These are phyloP conservation scores for Albula glossodonta DNA, from an alignment of 2,113 vertebrate species.

Conservation along the genomic window DNA sequence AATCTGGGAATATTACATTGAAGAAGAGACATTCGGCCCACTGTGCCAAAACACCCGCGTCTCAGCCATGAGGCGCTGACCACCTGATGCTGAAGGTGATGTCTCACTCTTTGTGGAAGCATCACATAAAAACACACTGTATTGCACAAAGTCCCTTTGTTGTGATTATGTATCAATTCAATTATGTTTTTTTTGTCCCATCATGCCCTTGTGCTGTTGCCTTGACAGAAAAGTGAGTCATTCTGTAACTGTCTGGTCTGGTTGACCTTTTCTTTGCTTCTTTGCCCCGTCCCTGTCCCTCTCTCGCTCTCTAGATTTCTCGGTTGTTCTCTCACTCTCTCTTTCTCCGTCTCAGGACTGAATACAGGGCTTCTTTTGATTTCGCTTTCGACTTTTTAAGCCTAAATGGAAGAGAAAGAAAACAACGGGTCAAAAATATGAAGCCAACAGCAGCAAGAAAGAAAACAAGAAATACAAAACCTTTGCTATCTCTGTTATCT, in stretches of 20 bases:
- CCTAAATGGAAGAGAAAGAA: conserved; percentile 44
- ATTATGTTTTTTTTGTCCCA: not conserved
- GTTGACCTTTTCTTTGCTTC: conserved; percentile 26
- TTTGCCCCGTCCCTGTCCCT: not conserved
- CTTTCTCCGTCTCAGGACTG: conserved; percentile 61
- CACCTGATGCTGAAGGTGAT: not conserved
- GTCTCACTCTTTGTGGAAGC: not conserved
- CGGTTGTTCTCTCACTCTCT: not conserved
- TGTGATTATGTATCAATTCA: not conserved
- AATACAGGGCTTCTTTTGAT: conserved; percentile 69
- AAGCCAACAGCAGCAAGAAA: not conserved
- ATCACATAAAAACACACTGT: not conserved
- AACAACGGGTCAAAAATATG: not conserved
- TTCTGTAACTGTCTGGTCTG: not conserved
- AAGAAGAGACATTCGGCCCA: not conserved
- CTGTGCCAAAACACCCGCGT: not conserved
- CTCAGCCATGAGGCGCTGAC: too few species aligned
- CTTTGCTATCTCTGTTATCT: not conserved
- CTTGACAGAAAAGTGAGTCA: not conserved
- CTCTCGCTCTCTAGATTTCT: not conserved
- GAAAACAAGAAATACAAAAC: not conserved
- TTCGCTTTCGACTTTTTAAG: conserved; percentile 48
- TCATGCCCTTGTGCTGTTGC: not conserved
- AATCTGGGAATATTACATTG: not conserved
- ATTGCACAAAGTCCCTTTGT: not conserved